Evolutionary conservation across 2,888 invertebrate species (phyloP).

Genomic region (Thereva nobilitata): DNA sequence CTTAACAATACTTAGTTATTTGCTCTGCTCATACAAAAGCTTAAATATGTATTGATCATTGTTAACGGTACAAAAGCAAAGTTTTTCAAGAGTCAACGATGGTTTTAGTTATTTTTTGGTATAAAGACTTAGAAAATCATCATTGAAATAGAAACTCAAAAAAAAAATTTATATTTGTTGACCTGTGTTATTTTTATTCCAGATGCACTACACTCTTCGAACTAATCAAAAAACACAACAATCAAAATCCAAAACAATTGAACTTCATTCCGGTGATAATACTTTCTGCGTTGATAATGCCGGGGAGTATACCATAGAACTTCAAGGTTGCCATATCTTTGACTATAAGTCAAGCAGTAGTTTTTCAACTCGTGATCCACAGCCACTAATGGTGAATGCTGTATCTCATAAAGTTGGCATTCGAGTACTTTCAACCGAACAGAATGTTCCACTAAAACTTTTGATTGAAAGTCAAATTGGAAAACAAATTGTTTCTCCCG

Average conservation of each 20-base stretch:
- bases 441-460: constrained; percentile 50
- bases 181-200: too few species aligned
- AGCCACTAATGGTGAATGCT: constrained; percentile 60
- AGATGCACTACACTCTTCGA: constrained; percentile 59
- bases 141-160: too few species aligned
- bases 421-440: constrained; percentile 59
- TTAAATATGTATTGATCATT: too few species aligned
- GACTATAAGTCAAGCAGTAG: constrained; percentile 47
- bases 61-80: too few species aligned
- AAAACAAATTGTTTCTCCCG: constrained; percentile 49
- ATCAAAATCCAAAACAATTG: constrained; percentile 46
- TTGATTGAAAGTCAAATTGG: constrained; percentile 47
- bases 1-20: too few species aligned
- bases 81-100: too few species aligned
- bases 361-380: constrained; percentile 57
- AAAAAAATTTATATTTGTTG: too few species aligned
- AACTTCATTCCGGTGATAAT: constrained; percentile 68
- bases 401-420: constrained; percentile 63
- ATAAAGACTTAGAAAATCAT: too few species aligned
- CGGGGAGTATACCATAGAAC: constrained; percentile 70
- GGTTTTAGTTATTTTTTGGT: too few species aligned
- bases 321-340: constrained; percentile 83
- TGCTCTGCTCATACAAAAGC: too few species aligned
- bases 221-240: constrained; percentile 45
- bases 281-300: constrained; percentile 74